A percentile compares a stretch with the other conserved stretches of the same genome.
These are phyloP conservation scores for Yponomeuta sedellus DNA, from an alignment of 2,888 invertebrate genomes.

Conservation along the genomic window DNA sequence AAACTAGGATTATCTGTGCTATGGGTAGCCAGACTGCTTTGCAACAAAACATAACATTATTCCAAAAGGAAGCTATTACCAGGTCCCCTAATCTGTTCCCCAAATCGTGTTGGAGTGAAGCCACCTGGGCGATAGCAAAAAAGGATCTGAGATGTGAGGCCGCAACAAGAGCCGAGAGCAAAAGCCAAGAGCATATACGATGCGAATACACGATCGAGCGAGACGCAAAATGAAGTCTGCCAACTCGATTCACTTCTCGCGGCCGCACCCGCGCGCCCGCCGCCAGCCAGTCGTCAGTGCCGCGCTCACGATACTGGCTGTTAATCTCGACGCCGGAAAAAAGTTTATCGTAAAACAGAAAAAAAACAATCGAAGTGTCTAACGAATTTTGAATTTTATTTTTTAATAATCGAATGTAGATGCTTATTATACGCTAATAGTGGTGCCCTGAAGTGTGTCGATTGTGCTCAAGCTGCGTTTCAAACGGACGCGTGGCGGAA, in stretches of 20 bases:
- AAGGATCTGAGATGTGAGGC: constrained; percentile 9
- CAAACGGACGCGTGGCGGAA: constrained; percentile 57
- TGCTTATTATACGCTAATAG: constrained; percentile 34
- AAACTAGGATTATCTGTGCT: too few relatives aligned
- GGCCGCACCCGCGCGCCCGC: not conserved
- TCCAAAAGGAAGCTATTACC: not conserved
- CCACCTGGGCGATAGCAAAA: constrained; percentile 11
- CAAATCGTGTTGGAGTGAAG: too few relatives aligned
- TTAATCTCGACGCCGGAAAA: constrained; percentile 9
- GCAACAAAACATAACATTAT: too few relatives aligned
- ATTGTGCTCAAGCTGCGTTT: constrained; percentile 31
- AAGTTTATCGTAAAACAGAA: constrained; percentile 9
- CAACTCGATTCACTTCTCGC: constrained; percentile 6
- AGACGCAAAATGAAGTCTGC: constrained; percentile 7
- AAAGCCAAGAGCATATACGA: not conserved
- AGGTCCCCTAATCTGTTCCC: not conserved
- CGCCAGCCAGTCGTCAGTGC: constrained; percentile 49
- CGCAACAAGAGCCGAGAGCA: not conserved
- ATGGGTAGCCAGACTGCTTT: too few relatives aligned
- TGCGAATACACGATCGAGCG: constrained; percentile 1
- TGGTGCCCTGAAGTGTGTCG: constrained; percentile 52
- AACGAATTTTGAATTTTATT: constrained; percentile 2
- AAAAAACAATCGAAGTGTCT: constrained; percentile 13
- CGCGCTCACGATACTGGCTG: constrained; percentile 42
- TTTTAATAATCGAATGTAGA: constrained; percentile 6